Base-by-base conservation (phyloP, 2,113 vertebrate species). In the Redunca redunca region DNA sequence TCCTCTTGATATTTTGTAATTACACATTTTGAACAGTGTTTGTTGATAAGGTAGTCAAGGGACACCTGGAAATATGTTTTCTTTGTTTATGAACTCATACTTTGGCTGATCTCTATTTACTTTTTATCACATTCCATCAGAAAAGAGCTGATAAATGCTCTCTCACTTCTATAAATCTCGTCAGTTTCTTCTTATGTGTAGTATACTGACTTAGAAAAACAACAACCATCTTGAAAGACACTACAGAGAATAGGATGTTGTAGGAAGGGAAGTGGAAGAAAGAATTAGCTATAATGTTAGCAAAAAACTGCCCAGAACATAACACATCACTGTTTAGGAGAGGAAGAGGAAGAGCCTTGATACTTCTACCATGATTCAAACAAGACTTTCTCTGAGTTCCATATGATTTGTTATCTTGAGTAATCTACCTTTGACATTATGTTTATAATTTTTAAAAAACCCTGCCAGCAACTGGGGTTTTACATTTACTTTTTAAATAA, bases 81-180 rank as follows among this genome's bases (percentile, higher is more conserved):
- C 81, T 97, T 36, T 95, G 83, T 0, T 97, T 97, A 96, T 96
- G 94, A 98, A 95, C 78, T 78, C 96, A 92, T 98, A 64, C 95
- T 96, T 97, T 55, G 90, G 85, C 97, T 95, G 97, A 98, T 97
- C 98, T 98, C 93, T 96, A 96, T 98, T 98, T 97, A 48, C 85
- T 95, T 98, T 96, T 97, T 98, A 97, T 98, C 98, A 89, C 89
- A 95, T 98, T 98, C 97, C 97, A 98, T 98, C 98, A 97, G 97
- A 95, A 86, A 97, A 80, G 92, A 98, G 96, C 4, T 95, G 98
- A 97, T 97, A 97, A 94, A 97, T 98, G 86, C n/a, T 67, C 94
- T 92, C 25, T 80, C 14, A 0, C 58, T 94, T 97, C 84, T 33
- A 3, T 98, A 97, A 96, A 96, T 98, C 92, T 98, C 84, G 89